Percentiles rank a stretch among this genome's conserved stretches.
Evolutionary conservation across 1,140 invertebrate genomes (phyloP).

Genomic region (Caenorhabditis briggsae): DNA sequence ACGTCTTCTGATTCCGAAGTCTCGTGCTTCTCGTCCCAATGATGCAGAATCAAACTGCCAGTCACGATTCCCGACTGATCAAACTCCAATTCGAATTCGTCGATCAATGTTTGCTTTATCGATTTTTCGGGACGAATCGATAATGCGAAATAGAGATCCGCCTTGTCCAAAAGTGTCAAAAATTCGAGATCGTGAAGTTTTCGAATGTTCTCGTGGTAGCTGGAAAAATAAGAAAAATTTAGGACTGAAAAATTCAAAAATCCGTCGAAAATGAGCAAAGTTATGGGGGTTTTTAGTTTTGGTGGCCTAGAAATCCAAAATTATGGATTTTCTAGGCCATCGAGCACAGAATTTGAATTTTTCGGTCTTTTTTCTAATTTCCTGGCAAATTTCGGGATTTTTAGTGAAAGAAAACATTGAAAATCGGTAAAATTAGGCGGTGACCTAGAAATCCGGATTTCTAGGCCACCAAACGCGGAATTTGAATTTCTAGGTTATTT

Average conservation of each 20-base stretch:
- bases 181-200: not conserved
- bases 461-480: too few species aligned
- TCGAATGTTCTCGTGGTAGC: not conserved
- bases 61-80: not conserved
- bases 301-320: too few species aligned
- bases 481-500: too few species aligned
- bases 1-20: not conserved
- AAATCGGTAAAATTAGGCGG: too few species aligned
- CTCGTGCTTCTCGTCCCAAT: not conserved
- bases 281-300: too few species aligned
- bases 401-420: too few species aligned
- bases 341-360: too few species aligned
- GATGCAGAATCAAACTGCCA: not conserved
- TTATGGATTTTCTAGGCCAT: too few species aligned
- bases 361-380: too few species aligned
- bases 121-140: not conserved
- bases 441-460: too few species aligned
- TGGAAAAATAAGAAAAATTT: not conserved
- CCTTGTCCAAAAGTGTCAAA: not conserved
- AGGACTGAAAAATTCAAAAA: not conserved
- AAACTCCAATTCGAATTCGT: not conserved
- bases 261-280: too few species aligned
- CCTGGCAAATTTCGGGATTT: too few species aligned
- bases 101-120: not conserved
- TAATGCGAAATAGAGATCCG: slow-evolving; percentile 1